A percentile compares a stretch with the other conserved stretches of the same genome.
Evolutionary conservation across 2,797 vertebrate genomes (phyloP).

Genomic region (Arnoldichthys spilopterus): DNA sequence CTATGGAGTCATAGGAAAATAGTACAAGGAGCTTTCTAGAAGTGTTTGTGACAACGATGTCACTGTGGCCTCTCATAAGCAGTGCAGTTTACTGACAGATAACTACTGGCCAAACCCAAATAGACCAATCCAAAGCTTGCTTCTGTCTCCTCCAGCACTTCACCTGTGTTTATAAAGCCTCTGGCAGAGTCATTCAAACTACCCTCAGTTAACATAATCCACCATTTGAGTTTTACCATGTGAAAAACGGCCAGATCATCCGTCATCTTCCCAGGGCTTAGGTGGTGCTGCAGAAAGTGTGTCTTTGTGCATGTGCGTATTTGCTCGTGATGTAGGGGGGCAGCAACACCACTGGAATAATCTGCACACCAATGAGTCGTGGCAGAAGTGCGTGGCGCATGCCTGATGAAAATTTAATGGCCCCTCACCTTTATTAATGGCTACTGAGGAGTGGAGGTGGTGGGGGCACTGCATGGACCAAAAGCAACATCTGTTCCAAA

Average conservation of each 20-base stretch:
- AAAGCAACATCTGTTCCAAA: slow-evolving; percentile 42
- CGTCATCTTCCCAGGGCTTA: slow-evolving; percentile 31
- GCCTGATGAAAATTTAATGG: slow-evolving; percentile 77
- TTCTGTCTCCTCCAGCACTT: slow-evolving; percentile 4
- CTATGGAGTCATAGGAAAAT: too few species aligned
- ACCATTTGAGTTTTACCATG: slow-evolving; percentile 35
- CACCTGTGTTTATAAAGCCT: neutral
- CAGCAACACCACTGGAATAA: slow-evolving; percentile 59
- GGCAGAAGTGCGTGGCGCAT: slow-evolving; percentile 64
- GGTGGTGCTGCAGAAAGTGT: slow-evolving; percentile 18
- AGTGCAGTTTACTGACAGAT: neutral
- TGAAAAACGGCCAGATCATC: slow-evolving; percentile 30
- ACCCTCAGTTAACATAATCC: slow-evolving; percentile 20
- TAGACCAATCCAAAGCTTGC: neutral
- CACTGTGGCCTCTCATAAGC: too few species aligned
- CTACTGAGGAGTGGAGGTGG: slow-evolving; percentile 49
- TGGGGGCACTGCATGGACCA: slow-evolving; percentile 51
- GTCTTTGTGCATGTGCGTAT: slow-evolving; percentile 20
- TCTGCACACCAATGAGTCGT: slow-evolving; percentile 64
- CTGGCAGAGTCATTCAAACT: slow-evolving; percentile 8
- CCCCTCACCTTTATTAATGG: slow-evolving; percentile 73
- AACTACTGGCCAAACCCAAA: neutral
- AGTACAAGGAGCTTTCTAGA: too few species aligned
- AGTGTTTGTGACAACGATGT: too few species aligned
- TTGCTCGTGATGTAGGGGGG: slow-evolving; percentile 42